Evolutionary conservation across 2,888 invertebrate genomes (phyloP).

Genomic region (Rhogogaster chlorosoma): DNA sequence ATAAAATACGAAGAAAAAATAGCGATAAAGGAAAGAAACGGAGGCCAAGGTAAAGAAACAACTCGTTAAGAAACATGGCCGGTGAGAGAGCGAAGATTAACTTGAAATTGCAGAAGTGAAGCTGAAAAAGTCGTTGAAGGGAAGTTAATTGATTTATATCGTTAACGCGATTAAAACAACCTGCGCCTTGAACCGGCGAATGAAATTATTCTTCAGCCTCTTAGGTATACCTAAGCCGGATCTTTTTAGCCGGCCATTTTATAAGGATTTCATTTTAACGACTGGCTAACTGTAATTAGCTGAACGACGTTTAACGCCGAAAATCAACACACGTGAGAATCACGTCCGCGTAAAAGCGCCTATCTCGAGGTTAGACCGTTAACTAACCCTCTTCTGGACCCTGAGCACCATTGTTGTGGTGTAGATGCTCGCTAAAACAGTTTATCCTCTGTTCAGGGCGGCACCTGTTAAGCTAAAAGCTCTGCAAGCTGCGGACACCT

Average conservation of each 20-base stretch:
- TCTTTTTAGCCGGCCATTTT: background rate
- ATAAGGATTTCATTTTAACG: background rate
- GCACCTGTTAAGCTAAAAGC: constrained; percentile 47
- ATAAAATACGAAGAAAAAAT: background rate
- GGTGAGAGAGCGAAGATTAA: background rate
- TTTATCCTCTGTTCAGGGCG: constrained; percentile 35
- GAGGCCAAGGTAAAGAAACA: background rate
- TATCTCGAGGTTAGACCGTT: constrained; percentile 23
- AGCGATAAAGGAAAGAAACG: background rate
- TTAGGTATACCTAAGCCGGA: background rate
- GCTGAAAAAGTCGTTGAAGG: background rate
- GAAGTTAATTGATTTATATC: constrained; percentile 42
- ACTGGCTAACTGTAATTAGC: background rate
- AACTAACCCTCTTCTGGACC: constrained; percentile 41
- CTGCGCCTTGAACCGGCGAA: background rate
- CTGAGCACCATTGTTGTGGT: constrained; percentile 41
- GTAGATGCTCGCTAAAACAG: constrained; percentile 39
- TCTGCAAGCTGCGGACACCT: constrained; percentile 49
- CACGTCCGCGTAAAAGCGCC: background rate
- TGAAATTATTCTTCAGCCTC: constrained; percentile 3
- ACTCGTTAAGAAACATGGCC: constrained; percentile 33
- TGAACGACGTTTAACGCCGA: background rate
- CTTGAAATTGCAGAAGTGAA: background rate
- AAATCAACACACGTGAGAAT: background rate
- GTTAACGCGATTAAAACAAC: constrained; percentile 33